Base-by-base conservation (phyloP, 2,888 invertebrate genomes). In the Thera obeliscata region DNA sequence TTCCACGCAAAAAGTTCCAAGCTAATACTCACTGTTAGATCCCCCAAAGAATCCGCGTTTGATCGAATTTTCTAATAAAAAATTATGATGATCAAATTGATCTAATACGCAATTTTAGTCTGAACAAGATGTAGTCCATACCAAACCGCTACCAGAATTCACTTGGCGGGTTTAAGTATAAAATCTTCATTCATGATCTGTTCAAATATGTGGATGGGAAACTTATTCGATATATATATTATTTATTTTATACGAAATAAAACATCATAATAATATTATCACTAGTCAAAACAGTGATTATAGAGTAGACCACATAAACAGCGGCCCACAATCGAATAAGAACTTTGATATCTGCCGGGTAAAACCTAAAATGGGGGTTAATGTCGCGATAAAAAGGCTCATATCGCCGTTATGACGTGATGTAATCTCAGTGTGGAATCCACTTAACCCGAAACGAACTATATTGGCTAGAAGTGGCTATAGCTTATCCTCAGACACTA, bases 341-440 rank as follows among this genome's bases (percentile, higher is more conserved):
- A 78, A 73, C 81, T 80, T 82, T 84, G 82, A 84, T 85, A 82
- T 81, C 76, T 77, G 70, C 67, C 67, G 52, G 65, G 76, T 76
- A 77, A 71, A 75, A 77, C 72, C 80, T 77, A 77, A 82, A 84
- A 79, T 81, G 76, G 76, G 75, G 80, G 80, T 84, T 81, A 82
- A 82, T 80, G 79, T 76, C 74, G 82, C 79, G 78, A 83, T 85
- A 85, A 85, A 84, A 87, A 82, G 76, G 80, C 77, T 82, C 79
- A 84, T 87, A 80, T 80, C 73, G 77, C 76, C 76, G 78, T 81
- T 81, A 81, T 82, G 81, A 77, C 76, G 79, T 80, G 78, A 81
- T 81, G 84, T 87, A 87, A 88, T 87, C 85, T 84, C 66, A 66
- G 61, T 58, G 49, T 55, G 64, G 49, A 58, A 68, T 81, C 74